Conservation (phyloP, 2,797 vertebrate genomes). For the Bradypodion ventrale region DNA sequence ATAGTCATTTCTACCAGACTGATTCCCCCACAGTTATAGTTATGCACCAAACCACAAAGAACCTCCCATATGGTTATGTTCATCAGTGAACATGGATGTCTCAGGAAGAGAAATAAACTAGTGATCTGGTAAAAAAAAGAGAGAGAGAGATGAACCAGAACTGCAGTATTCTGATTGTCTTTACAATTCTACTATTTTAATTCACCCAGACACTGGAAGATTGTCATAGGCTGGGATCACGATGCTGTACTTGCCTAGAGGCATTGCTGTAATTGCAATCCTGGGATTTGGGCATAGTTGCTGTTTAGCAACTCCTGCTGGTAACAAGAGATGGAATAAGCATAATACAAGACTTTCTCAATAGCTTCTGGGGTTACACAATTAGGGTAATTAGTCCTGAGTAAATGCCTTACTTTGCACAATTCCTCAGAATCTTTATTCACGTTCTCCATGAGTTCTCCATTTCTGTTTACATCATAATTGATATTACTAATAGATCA, state of each 20-base stretch:
- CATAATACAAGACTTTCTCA: constrained; percentile 21
- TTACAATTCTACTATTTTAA: constrained; percentile 13
- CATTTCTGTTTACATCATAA: not conserved
- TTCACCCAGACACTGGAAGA: constrained; percentile 17
- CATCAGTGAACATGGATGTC: constrained; percentile 2
- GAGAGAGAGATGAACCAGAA: not conserved
- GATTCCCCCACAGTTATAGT: constrained; percentile 4
- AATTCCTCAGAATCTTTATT: constrained; percentile 15
- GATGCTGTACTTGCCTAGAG: constrained; percentile 13
- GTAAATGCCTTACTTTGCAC: constrained; percentile 14
- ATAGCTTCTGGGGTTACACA: constrained; percentile 33
- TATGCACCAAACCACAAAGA: constrained; percentile 8
- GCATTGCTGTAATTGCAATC: constrained; percentile 16
- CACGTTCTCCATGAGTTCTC: not conserved
- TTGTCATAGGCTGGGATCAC: constrained; percentile 6
- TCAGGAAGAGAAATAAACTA: not conserved
- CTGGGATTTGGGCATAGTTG: constrained; percentile 18
- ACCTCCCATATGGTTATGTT: not conserved
- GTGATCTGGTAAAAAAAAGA: not conserved
- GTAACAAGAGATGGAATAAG: constrained; percentile 32
- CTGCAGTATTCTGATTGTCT: constrained; percentile 17
- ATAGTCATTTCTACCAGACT: not conserved
- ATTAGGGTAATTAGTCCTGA: constrained; percentile 29
- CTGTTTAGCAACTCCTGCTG: constrained; percentile 24
- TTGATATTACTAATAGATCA: not conserved